Evolutionary conservation across 1,140 invertebrate species (phyloP).

Genomic region (Dufourea novaeangliae): DNA sequence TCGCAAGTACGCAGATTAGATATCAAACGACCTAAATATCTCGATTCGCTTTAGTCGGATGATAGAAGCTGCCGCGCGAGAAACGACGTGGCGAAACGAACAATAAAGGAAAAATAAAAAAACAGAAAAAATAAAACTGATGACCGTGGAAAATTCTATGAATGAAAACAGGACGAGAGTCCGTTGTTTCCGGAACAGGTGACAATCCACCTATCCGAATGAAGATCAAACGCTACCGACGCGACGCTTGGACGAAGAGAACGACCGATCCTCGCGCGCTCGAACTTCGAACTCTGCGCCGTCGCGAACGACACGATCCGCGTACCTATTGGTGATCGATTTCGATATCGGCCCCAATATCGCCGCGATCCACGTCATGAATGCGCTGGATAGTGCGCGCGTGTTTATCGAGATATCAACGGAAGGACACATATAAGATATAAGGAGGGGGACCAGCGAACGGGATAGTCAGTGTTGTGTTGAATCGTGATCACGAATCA

Average conservation of each 20-base stretch:
- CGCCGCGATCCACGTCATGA: background rate
- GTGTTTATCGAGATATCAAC: slow-evolving; percentile 58
- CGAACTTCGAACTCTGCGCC: slow-evolving; percentile 38
- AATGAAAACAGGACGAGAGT: background rate
- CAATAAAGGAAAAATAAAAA: background rate
- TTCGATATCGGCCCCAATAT: slow-evolving; percentile 27
- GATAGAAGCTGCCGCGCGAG: background rate
- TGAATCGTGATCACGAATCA: slow-evolving; percentile 16
- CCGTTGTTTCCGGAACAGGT: slow-evolving; percentile 13
- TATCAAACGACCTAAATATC: slow-evolving; percentile 40
- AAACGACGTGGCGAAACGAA: background rate
- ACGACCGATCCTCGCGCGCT: background rate
- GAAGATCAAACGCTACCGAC: too few relatives aligned
- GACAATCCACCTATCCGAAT: background rate
- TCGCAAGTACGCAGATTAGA: slow-evolving; percentile 37
- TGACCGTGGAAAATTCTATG: background rate
- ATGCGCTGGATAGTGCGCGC: background rate
- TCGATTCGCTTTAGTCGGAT: background rate
- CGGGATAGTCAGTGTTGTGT: slow-evolving; percentile 37
- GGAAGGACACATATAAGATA: slow-evolving; percentile 53
- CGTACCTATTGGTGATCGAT: slow-evolving; percentile 14
- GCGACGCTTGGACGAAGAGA: background rate
- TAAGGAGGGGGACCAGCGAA: slow-evolving; percentile 43
- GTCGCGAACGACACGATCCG: background rate
- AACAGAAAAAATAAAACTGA: background rate